Base-by-base conservation (phyloP, 2,797 vertebrate species). In the Erpetoichthys calabaricus region DNA sequence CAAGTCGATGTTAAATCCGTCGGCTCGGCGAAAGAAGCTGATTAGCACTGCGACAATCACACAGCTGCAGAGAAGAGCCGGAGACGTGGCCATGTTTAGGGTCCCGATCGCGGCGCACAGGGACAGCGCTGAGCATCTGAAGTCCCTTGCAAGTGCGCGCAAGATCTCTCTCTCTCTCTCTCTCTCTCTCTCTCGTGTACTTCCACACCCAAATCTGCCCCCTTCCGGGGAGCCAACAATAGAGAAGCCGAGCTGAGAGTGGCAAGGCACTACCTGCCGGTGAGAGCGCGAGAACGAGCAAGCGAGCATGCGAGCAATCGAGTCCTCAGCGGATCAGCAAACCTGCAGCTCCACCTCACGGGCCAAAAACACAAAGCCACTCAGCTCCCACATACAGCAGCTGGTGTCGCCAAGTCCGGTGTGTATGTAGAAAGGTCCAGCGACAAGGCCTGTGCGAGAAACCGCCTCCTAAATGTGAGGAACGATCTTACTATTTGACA, bases 1-100 rank as follows among this genome's bases (percentile, higher is more conserved):
- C 4, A 81, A 84, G 66, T 97, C 94, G 65, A 97, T 72, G 64
- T 97, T 97, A 78, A 95, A 95, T 68, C 87, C 90, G 5, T 49
- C 42, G 25, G 53, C 4, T 56, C 42, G 55, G 0, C 4, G 6
- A 42, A 1, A 61, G 53, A 5, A 59, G 47, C 8, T 25, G 6
- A 25, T 25, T 25, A 25, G 25, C 25, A 25, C 25, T 6, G 46
- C 47, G 6, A 5, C 47, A n/a, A 42, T 50, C 47, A 42, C 47
- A 47, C 45, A 42, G 25, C 25, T 25, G 25, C 25, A 25, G 25
- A 25, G 25, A 25, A 25, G 25, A 25, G 25, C 25, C 25, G 25
- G 25, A 25, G 25, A 25, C 25, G 25, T 25, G 25, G 25, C 25
- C 25, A 25, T 25, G 25, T 25, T 25, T 25, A 25, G 8, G 8